Base-by-base conservation (phyloP, 2,113 vertebrate genomes). In the Entelurus aequoreus region DNA sequence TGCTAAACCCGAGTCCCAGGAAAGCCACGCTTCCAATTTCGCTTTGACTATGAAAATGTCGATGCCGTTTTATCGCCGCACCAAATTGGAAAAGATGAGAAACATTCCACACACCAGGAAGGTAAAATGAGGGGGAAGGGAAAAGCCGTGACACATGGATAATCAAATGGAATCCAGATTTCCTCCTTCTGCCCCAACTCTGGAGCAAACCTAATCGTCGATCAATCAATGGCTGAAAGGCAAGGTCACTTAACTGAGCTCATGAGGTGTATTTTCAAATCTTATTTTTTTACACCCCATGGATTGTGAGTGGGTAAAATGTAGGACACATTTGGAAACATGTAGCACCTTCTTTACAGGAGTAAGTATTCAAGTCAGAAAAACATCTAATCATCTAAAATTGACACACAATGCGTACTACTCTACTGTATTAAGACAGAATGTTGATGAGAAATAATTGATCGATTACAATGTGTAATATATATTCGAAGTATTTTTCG, bases 21-120 rank as follows among this genome's bases (percentile, higher is more conserved):
- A 56, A 68, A 64, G 62, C 44, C 12, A 21, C 37, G 6, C 37
- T 79, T 82, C 60, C 73, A 19, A 71, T 83, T 85, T 84, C 73
- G 85, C 74, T 70, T 82, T 76, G 75, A 80, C 77, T 65, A 81
- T 81, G 68, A 80, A 85, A 79, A 68, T 62, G 77, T 71, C 80
- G 55, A 9, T 49, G 66, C 37, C 67, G 62, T 72, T 86, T 82
- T 84, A 77, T 59, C 56, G 63, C 65, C 71, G 72, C 65, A 37
- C n/a, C 53, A 42, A 79, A 73, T 78, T 28, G 0, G 66, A 69
- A 70, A 69, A 75, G 63, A 75, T 49, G 60, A 78, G 42, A 76
- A 63, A 69, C 46, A 48, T 19, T 36, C 53, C 54, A 51, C 52
- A 59, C 65, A 36, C 11, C 38, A 63, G 51, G 50, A 53, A 36